These are phyloP conservation scores for Coecobrya sp. DNA, from an alignment of 2,888 invertebrate genomes.

Conservation along the genomic window DNA sequence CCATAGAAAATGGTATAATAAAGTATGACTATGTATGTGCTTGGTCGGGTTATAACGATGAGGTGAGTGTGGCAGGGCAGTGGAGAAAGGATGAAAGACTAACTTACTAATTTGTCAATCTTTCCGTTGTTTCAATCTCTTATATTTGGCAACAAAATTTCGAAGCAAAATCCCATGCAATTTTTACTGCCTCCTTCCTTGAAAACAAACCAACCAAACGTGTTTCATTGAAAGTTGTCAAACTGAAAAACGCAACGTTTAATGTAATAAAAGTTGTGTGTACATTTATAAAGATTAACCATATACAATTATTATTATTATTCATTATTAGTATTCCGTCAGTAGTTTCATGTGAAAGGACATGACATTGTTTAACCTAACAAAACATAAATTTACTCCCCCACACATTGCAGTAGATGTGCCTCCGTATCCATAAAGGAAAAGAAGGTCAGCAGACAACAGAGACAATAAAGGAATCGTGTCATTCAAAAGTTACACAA, in stretches of 20 bases:
- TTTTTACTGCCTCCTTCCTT: background rate
- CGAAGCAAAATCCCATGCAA: too few relatives aligned
- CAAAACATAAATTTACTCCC: background rate
- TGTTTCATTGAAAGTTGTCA: background rate
- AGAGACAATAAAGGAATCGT: conserved; percentile 4
- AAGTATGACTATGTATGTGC: background rate
- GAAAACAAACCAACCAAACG: background rate
- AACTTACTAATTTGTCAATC: background rate
- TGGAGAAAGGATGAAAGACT: background rate
- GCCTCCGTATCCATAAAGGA: background rate
- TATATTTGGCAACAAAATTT: too few relatives aligned
- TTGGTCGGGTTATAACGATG: conserved; percentile 7
- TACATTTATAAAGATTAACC: too few relatives aligned
- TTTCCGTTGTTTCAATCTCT: too few relatives aligned
- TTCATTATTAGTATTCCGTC: too few relatives aligned
- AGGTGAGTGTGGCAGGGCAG: background rate
- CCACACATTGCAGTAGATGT: background rate
- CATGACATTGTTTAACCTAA: background rate
- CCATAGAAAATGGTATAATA: conserved; percentile 1
- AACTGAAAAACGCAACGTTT: background rate
- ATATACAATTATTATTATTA: too few relatives aligned
- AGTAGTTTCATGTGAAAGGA: background rate
- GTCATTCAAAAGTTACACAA: conserved; percentile 3
- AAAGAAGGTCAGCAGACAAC: background rate
- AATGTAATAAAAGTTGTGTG: background rate